Base-by-base conservation (phyloP, 1,140 invertebrate genomes). In the Aphidius gifuensis region DNA sequence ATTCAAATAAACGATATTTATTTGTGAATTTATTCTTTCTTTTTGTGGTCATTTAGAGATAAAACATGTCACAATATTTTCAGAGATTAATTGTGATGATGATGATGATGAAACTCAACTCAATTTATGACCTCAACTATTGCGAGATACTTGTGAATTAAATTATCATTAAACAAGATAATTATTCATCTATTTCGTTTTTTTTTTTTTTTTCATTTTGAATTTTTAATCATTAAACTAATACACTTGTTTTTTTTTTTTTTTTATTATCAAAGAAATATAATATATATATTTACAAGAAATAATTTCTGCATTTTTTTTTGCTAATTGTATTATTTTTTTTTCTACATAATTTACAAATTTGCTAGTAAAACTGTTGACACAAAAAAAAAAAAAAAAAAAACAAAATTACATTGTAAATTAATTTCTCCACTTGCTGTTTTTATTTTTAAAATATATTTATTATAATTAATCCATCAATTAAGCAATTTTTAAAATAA, bases 331-430 rank as follows among this genome's bases (percentile, higher is more conserved):
- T 61, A 47, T 7, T 54, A 38, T 32, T 56, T 71, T 61, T 65
- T 70, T 76, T 76, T 78, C 76, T 78, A 78, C 75, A 78, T 77
- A 78, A 77, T 77, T 76, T 78, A 78, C 75, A 78, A 23, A 76
- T 76, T 75, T 61, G 74, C 74, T 74, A 75, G 73, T n/a, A n/a
- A n/a, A n/a, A n/a, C n/a, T n/a, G n/a, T n/a, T n/a, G n/a, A n/a
- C n/a, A n/a, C n/a, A n/a, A n/a, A n/a, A n/a, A n/a, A n/a, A n/a
- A n/a, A n/a, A n/a, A n/a, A n/a, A n/a, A n/a, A n/a, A n/a, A n/a
- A 57, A 64, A 50, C 51, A 62, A 62, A 38, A 58, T 47, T 54
- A 11, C 21, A 60, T 53, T 54, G 54, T 45, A 54, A 50, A 53
- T 65, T 56, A 40, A 60, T 38, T 49, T 56, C 57, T 58, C 57